A percentile compares a stretch with the other conserved stretches of the same genome.
Conservation (phyloP, 1,140 invertebrate genomes). For the Dryas iulia region DNA sequence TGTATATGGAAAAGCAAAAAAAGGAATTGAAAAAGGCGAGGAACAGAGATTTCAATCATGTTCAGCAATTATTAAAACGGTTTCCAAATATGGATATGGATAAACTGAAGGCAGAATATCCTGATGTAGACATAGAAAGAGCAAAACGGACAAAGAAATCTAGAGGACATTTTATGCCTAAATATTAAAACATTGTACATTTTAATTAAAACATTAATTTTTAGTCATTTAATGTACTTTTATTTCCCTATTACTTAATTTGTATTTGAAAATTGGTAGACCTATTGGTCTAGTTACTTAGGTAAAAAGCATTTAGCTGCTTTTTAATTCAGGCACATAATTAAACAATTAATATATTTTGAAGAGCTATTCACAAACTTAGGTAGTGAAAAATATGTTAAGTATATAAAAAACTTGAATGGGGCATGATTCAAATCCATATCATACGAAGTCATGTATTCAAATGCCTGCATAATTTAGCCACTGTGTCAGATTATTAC, state of each 20-base stretch:
- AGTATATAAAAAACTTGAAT: too few relatives aligned
- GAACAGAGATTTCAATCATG: conserved; percentile 83
- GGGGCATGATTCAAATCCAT: too few relatives aligned
- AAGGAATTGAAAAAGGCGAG: conserved; percentile 80
- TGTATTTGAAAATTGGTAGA: background rate
- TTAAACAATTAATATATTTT: too few relatives aligned
- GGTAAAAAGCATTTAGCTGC: too few relatives aligned
- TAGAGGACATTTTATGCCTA: conserved; percentile 82
- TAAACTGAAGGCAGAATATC: conserved; percentile 86
- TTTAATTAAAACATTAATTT: background rate
- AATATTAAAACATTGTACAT: conserved; percentile 51
- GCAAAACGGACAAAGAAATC: conserved; percentile 79
- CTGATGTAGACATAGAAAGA: conserved; percentile 87
- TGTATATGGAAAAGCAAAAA: conserved; percentile 85
- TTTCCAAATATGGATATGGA: conserved; percentile 90
- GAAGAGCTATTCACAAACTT: too few relatives aligned
- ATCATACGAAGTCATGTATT: too few relatives aligned
- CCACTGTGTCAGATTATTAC: too few relatives aligned
- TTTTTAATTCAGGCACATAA: too few relatives aligned
- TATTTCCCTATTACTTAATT: background rate
- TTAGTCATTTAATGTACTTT: background rate
- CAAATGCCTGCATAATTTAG: too few relatives aligned
- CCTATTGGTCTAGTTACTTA: too few relatives aligned
- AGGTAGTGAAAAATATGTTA: too few relatives aligned
- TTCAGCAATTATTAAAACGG: conserved; percentile 84